These are phyloP conservation scores for Heterochromis multidens DNA, from an alignment of 2,113 vertebrate species.

Conservation along the genomic window DNA sequence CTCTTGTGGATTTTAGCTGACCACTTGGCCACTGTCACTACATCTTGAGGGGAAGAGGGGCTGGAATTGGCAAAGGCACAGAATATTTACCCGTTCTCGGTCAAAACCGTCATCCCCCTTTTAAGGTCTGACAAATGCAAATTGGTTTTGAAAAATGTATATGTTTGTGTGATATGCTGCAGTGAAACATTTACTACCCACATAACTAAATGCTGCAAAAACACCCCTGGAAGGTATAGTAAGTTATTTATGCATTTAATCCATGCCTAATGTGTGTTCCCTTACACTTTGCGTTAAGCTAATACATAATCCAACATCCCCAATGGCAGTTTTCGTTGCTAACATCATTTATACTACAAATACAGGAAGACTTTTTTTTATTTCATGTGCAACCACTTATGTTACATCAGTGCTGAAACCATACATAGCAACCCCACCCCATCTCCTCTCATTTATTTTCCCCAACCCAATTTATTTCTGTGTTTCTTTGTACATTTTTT, in stretches of 20 bases:
- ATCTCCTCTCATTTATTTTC: not conserved
- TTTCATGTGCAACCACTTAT: fast-evolving
- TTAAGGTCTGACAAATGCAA: not conserved
- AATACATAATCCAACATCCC: not conserved
- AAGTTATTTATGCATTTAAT: not conserved
- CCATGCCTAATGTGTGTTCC: not conserved
- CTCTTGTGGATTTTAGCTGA: not conserved
- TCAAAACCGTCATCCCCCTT: not conserved
- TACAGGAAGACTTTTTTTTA: not conserved
- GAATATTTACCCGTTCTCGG: fast-evolving
- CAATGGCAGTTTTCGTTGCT: not conserved
- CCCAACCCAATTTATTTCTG: not conserved
- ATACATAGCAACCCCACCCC: not conserved
- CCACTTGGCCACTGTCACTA: not conserved
- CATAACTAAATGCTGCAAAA: not conserved
- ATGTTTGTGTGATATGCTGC: not conserved
- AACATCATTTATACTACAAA: not conserved
- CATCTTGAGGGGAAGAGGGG: not conserved
- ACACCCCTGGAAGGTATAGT: not conserved
- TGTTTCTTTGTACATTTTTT: not conserved
- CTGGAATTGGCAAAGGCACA: not conserved
- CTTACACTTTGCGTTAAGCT: not conserved
- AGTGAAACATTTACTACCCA: not conserved
- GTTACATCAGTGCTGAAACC: not conserved
- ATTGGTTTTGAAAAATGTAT: not conserved